These are phyloP conservation scores for Crocuta crocuta DNA, from an alignment of 2,113 vertebrate genomes.

Conservation along the genomic window DNA sequence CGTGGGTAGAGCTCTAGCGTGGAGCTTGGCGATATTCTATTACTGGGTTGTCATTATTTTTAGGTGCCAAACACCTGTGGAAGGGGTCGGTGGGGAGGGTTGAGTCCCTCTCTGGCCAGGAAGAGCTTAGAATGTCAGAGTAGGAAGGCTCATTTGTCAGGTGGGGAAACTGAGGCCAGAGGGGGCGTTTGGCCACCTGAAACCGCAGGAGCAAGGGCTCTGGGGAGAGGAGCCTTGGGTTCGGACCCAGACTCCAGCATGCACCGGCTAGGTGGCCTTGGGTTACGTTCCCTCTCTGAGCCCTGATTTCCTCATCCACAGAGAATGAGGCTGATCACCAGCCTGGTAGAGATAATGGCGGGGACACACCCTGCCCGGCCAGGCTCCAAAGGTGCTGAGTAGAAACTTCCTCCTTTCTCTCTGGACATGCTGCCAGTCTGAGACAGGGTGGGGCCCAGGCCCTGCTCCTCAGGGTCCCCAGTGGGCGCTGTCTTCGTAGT, in stretches of 20 bases:
- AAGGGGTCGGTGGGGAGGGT: background rate
- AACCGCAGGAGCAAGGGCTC: background rate
- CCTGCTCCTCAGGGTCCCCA: background rate
- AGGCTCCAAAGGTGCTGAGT: slow-evolving; percentile 49
- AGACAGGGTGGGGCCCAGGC: background rate
- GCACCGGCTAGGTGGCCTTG: rapidly evolving
- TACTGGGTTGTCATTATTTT: background rate
- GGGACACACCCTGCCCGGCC: background rate
- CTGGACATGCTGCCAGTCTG: background rate
- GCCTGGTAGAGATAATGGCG: background rate
- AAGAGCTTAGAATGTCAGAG: background rate
- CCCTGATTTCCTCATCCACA: background rate
- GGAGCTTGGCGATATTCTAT: background rate
- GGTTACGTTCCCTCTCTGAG: rapidly evolving
- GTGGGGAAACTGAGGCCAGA: slow-evolving; percentile 26
- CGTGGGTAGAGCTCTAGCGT: rapidly evolving
- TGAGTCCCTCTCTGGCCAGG: background rate
- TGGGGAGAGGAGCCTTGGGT: background rate
- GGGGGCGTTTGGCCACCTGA: rapidly evolving
- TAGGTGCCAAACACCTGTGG: background rate
- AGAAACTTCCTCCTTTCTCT: background rate
- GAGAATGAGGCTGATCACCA: slow-evolving; percentile 22
- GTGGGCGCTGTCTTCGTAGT: background rate
- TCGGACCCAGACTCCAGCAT: rapidly evolving
- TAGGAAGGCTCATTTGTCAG: background rate